Conservation (phyloP, 2,113 vertebrate genomes). For the Gymnocephalus cernua region DNA sequence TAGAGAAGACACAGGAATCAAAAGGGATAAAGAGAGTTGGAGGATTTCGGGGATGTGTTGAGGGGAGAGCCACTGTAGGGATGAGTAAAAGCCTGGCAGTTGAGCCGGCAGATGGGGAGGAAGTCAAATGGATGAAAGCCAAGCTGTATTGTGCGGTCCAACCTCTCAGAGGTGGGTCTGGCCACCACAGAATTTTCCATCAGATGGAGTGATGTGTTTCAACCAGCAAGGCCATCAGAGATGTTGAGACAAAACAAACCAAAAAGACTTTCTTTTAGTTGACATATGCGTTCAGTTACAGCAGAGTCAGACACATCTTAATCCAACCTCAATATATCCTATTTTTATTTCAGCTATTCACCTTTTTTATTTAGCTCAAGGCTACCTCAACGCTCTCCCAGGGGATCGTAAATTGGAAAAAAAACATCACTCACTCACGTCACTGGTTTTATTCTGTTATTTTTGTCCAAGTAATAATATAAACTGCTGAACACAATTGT, state of each 20-base stretch:
- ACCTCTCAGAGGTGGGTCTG: constrained; percentile 32
- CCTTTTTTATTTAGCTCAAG: not conserved
- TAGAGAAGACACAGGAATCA: not conserved
- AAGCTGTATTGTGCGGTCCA: constrained; percentile 42
- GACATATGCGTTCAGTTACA: not conserved
- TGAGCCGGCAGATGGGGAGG: constrained; percentile 37
- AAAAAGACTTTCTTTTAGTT: not conserved
- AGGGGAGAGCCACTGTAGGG: constrained; percentile 30
- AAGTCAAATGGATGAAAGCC: constrained; percentile 37
- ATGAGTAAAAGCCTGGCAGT: constrained; percentile 26
- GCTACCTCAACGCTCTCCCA: not conserved
- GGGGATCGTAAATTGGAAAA: not conserved
- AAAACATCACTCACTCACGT: too few species aligned
- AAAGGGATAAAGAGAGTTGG: constrained; percentile 12
- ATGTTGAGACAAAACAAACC: not conserved
- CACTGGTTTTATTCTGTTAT: too few species aligned
- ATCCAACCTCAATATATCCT: not conserved
- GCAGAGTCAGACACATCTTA: not conserved
- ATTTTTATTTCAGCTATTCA: not conserved
- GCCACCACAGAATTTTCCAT: constrained; percentile 62
- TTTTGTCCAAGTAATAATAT: too few species aligned
- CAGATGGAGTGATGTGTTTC: constrained; percentile 40
- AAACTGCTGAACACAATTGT: too few species aligned
- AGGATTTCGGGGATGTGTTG: not conserved
- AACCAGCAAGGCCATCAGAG: constrained; percentile 1